phyloP scores from a whole-genome alignment of 2,113 vertebrate species.

The Albula goreensis region DNA sequence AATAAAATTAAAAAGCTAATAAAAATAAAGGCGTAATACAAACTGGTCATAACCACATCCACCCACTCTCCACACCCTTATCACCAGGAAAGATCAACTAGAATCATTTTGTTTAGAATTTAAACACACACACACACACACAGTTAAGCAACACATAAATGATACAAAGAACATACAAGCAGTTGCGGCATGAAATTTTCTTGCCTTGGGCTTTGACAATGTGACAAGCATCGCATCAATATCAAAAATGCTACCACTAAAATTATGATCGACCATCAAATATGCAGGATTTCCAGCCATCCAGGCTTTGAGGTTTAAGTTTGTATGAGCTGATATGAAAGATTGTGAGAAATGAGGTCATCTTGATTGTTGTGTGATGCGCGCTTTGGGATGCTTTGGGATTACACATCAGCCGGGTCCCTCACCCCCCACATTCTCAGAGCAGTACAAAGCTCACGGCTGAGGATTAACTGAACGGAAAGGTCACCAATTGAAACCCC shows the following conservation, averaged over 20 bases:
- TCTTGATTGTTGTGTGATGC: constrained; percentile 2
- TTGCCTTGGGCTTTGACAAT: constrained; percentile 27
- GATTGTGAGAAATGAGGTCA: constrained; percentile 23
- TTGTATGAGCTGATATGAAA: background rate
- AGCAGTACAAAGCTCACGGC: constrained; percentile 10
- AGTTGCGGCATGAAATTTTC: constrained; percentile 23
- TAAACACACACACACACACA: background rate
- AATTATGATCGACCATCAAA: constrained; percentile 15
- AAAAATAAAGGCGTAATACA: background rate
- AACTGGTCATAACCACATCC: too few relatives aligned
- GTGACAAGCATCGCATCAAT: constrained; percentile 18
- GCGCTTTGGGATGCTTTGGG: constrained; percentile 26
- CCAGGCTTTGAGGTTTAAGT: background rate
- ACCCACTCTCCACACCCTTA: too few relatives aligned
- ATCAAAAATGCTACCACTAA: constrained; percentile 13
- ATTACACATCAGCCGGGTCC: constrained; percentile 10
- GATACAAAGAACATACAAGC: background rate
- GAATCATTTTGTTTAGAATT: background rate
- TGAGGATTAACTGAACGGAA: constrained; percentile 29
- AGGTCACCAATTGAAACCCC: constrained; percentile 23
- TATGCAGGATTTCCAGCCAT: background rate
- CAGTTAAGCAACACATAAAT: background rate
- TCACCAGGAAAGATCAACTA: background rate
- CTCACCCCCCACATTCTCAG: constrained; percentile 3
- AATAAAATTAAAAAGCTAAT: background rate